phyloP scores from a whole-genome alignment of 2,113 vertebrate species.

The Chunga burmeisteri region DNA sequence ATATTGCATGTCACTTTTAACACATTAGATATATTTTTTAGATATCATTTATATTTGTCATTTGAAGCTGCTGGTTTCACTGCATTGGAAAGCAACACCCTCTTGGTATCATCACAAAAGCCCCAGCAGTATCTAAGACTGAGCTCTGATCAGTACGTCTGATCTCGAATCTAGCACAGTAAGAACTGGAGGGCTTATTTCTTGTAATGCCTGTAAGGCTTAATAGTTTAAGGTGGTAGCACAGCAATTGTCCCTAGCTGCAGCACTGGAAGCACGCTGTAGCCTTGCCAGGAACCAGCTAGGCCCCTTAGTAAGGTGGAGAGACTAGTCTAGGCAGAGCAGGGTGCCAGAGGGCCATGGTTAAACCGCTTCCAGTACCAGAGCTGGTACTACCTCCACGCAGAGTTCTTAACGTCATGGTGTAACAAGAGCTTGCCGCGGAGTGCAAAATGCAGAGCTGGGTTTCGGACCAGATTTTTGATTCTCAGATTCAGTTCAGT shows the following conservation, averaged over 20 bases:
- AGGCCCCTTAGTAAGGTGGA: background rate
- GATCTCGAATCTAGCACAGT: background rate
- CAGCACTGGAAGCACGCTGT: rapidly evolving
- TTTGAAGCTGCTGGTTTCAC: background rate
- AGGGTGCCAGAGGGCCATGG: background rate
- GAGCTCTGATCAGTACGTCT: background rate
- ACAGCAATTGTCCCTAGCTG: background rate
- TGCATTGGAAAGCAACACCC: background rate
- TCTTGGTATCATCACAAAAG: background rate
- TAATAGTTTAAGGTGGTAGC: background rate
- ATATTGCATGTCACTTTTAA: background rate
- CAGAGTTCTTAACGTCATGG: background rate
- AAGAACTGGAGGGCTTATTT: background rate
- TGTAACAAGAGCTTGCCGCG: background rate
- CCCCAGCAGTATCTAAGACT: background rate
- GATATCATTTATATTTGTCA: background rate
- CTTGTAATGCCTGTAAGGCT: background rate
- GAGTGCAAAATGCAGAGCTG: background rate
- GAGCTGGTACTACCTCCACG: background rate
- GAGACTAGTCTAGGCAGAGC: background rate
- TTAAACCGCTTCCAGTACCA: background rate
- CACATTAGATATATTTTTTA: background rate
- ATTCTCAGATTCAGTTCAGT: background rate
- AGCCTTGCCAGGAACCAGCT: background rate
- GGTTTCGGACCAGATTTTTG: background rate